A percentile compares a stretch with the other conserved stretches of the same genome.
These are phyloP conservation scores for Heliconius hewitsoni DNA, from an alignment of 1,140 invertebrate species.

Conservation along the genomic window DNA sequence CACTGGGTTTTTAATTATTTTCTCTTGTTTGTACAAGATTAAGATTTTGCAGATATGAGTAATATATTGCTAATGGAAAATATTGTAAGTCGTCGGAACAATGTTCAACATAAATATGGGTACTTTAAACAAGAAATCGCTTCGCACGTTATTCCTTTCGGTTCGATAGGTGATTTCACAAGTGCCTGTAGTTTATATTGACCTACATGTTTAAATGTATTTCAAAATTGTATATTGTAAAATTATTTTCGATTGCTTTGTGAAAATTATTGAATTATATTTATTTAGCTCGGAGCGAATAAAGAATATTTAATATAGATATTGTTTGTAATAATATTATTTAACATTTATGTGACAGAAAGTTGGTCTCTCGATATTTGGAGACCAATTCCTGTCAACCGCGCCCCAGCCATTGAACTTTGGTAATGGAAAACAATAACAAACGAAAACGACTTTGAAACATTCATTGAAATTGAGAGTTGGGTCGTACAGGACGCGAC, in stretches of 20 bases:
- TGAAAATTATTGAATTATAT: neutral
- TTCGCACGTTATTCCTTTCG: slow-evolving; percentile 41
- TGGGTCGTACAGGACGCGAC: slow-evolving; percentile 48
- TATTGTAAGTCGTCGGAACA: slow-evolving; percentile 34
- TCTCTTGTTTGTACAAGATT: slow-evolving; percentile 66
- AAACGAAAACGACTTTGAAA: slow-evolving; percentile 71
- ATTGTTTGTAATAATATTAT: slow-evolving; percentile 14
- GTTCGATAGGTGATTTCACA: slow-evolving; percentile 41
- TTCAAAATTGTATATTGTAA: slow-evolving; percentile 6
- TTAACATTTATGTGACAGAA: slow-evolving; percentile 31
- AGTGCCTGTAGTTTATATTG: slow-evolving; percentile 30
- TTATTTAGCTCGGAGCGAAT: neutral
- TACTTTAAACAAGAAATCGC: slow-evolving; percentile 35
- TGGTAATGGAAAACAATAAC: slow-evolving; percentile 74
- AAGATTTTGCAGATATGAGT: slow-evolving; percentile 56
- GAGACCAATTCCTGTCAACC: slow-evolving; percentile 38
- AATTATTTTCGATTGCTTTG: neutral
- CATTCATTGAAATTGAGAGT: slow-evolving; percentile 77
- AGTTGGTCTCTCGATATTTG: slow-evolving; percentile 15
- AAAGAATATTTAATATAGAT: too few species aligned
- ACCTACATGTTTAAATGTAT: slow-evolving; percentile 35
- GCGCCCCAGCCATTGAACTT: slow-evolving; percentile 60
- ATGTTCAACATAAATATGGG: slow-evolving; percentile 40
- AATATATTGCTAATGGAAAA: slow-evolving; percentile 58
- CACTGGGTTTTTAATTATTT: slow-evolving; percentile 63